Base-by-base conservation (phyloP, 2,797 vertebrate species). In the Synanceia verrucosa region DNA sequence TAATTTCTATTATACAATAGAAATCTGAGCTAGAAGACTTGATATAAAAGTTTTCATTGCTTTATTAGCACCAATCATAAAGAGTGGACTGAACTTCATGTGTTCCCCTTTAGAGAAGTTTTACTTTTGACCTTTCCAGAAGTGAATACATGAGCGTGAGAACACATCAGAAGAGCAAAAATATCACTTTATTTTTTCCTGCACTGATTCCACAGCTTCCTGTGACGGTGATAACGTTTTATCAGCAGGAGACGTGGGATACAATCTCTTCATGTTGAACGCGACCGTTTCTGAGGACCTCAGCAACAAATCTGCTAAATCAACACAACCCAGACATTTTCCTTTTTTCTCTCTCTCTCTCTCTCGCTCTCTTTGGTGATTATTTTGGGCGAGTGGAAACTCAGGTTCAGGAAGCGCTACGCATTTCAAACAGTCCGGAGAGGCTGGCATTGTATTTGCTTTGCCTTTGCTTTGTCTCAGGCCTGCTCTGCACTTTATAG, bases 251-350 rank as follows among this genome's bases (percentile, higher is more conserved):
- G 78, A 86, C 64, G 37, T 55, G 23, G 44, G 63, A 75, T 23
- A 39, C 75, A 36, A 73, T 75, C 57, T 76, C 69, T 76, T 78
- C 62, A 68, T 46, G 74, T 69, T 46, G 23, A 76, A 78, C 71
- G 36, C 51, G 0, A 21, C 56, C 19, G 48, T 81, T 86, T 88
- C 46, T 81, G 77, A 83, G 58, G 56, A 70, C 70, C 76, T 85
- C 80, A 78, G 87, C 79, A 79, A 83, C 74, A 82, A 74, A 81
- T 85, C 70, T 76, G 57, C 72, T 74, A 83, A 76, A 88, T 79
- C 83, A 84, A 90, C 89, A 86, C 34, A 43, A 33, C 33, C 73
- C 74, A 86, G 81, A 85, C 78, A 28, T 70, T 70, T 61, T 19
- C 16, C 18, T 28, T 26, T 41, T 44, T 46, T 29, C 52, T 11